These are phyloP conservation scores for Stegostoma tigrinum DNA, from an alignment of 2,113 vertebrate species.

Conservation along the genomic window DNA sequence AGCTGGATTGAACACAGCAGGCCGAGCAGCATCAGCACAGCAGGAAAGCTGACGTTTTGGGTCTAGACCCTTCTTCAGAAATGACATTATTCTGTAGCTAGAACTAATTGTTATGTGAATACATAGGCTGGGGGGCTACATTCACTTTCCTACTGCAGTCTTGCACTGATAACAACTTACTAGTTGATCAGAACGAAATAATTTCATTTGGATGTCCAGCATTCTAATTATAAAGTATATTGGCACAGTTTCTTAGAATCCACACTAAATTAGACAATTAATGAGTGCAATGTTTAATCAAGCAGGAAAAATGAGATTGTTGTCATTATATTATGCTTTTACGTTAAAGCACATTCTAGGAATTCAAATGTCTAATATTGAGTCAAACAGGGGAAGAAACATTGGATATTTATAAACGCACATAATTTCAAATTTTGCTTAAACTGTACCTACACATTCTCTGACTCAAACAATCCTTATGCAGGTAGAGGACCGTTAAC, in stretches of 20 bases:
- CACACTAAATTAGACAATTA: not conserved
- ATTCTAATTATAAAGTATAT: not conserved
- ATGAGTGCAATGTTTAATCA: not conserved
- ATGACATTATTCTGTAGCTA: not conserved
- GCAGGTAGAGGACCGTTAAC: not conserved
- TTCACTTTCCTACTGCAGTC: not conserved
- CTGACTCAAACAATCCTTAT: not conserved
- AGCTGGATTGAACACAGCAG: no score
- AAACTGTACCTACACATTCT: not conserved
- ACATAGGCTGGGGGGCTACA: not conserved
- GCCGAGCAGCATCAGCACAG: no score
- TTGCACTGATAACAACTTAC: not conserved
- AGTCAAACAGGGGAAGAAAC: no score
- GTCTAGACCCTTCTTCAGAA: no score
- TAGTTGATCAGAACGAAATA: not conserved
- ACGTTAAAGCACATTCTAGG: no score
- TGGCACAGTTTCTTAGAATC: not conserved
- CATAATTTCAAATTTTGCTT: not conserved
- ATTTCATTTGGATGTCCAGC: not conserved
- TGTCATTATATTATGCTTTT: no score
- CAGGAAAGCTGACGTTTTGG: no score
- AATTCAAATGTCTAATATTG: no score
- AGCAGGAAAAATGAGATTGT: not conserved
- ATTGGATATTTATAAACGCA: no score
- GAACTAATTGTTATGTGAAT: not conserved